Conservation (phyloP, 2,888 invertebrate genomes). For the Ennomos fuscantarius region DNA sequence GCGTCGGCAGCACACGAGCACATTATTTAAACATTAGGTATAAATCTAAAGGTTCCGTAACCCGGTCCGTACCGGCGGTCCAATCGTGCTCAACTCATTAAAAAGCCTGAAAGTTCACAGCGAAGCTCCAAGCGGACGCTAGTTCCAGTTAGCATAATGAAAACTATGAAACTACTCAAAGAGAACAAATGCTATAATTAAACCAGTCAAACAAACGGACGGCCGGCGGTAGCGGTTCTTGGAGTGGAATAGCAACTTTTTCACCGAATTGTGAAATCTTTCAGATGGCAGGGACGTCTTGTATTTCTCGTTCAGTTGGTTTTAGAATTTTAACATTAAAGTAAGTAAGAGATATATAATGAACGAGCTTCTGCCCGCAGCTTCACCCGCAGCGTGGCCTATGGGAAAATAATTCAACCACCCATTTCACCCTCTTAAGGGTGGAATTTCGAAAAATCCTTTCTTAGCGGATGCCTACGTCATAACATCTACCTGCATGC, state of each 20-base stretch:
- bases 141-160: slow-evolving; percentile 31
- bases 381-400: no score
- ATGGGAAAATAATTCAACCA: no score
- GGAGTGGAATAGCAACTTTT: slow-evolving; percentile 61
- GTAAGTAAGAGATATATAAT: no score
- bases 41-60: slow-evolving; percentile 6
- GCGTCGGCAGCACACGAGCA: slow-evolving; percentile 1
- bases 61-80: slow-evolving; percentile 5
- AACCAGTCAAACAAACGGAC: slow-evolving; percentile 48
- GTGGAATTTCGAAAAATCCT: no score
- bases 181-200: slow-evolving; percentile 47
- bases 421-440: no score
- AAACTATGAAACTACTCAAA: slow-evolving; percentile 30
- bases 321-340: no score
- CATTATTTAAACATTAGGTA: no score
- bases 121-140: slow-evolving; percentile 24
- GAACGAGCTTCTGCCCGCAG: no score
- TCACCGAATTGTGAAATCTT: slow-evolving; percentile 44
- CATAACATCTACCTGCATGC: no score
- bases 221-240: slow-evolving; percentile 45
- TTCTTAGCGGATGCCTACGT: no score
- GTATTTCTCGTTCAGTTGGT: no score
- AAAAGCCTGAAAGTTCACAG: slow-evolving; percentile 23
- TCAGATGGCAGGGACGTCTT: no score
- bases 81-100: slow-evolving; percentile 19